Base-by-base conservation (phyloP, 2,113 vertebrate genomes). In the Arvicanthis niloticus region DNA sequence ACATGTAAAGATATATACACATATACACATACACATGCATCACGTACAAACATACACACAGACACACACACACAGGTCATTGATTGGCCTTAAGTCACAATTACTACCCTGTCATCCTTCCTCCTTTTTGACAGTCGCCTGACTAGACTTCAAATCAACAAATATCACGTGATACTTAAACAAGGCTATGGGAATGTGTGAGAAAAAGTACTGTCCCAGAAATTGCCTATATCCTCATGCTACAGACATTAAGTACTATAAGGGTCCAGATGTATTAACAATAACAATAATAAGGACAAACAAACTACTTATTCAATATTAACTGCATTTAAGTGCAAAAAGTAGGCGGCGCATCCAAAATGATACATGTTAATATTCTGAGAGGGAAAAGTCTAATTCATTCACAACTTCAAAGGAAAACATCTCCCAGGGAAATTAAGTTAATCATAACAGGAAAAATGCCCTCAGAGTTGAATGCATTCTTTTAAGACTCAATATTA, bases 371-470 rank as follows among this genome's bases (percentile, higher is more conserved):
- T 96, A 97, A 94, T 85, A 97, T 94, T 93, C 77, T 42, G 17
- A 93, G 37, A 94, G 68, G 91, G 91, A 92, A 93, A 53, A 37
- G 72, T 96, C 76, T 92, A 93, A 96, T 95, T 81, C 89, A 93
- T 81, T 86, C 45, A 51, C 73, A 56, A 88, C 58, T 78, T 97
- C 96, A 96, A 98, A 98, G 89, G 45, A 73, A 92, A 96, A 95
- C n/a, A 77, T 81, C 72, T 96, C 94, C 95, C 48, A 91, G 34
- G 45, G 82, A 93, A 95, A 95, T 70, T 53, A 96, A 97, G 93
- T 97, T 92, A 95, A 97, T 97, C 78, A 89, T 21, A 94, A 90
- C 73, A 77, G 92, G 65, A n/a, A 90, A 95, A 95, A 92, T 91
- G 73, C 75, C 78, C 82, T 37, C 56, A 37, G 76, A 94, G 53